Evolutionary conservation across 2,113 vertebrate species (phyloP), one percentile per base, ranked within the genome.

Genomic region (Rhynchopsitta pachyrhyncha): DNA sequence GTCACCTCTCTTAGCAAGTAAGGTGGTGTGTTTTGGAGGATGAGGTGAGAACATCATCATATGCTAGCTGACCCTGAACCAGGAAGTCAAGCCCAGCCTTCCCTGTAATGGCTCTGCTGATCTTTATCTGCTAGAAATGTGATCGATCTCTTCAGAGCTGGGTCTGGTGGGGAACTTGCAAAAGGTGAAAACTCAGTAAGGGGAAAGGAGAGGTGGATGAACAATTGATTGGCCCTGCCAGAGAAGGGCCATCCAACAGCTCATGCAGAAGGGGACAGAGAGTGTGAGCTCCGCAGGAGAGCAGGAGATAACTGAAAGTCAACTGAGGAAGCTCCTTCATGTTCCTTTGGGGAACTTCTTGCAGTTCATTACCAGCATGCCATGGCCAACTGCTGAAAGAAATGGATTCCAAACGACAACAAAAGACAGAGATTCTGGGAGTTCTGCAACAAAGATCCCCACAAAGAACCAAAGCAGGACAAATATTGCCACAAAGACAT

Each of bases 51-150:
- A 76, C 20, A 49, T 49, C 46, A 89, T 67, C 57, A 53, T 37
- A 83, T 2, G 5, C 20, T 71, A 91, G n/a, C 52, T 93, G 86
- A 86, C 78, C 80, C 47, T 76, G 47, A 49, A 92, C 42, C n/a
- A 52, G 62, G n/a, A 49, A 97, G 31, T 60, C 71, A 90, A 85
- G 85, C 33, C 47, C 47, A 79, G 62, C 66, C 74, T 89, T 23
- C 6, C 67, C 70, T 76, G 39, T 44, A 78, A 84, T 23, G 9
- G 66, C 29, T 95, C 55, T 87, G 77, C 84, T 85, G 93, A 93
- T 92, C 89, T 89, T 89, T 82, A 89, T 89, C 91, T 90, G 55
- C 79, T 83, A 67, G 50, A 95, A 83, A 89, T 17, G 18, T 6
- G 22, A 87, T 84, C 27, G 82, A 78, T 89, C 86, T 84, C 18